Evolutionary conservation across 2,113 vertebrate species (phyloP).

Genomic region (Ploceus nigricollis): DNA sequence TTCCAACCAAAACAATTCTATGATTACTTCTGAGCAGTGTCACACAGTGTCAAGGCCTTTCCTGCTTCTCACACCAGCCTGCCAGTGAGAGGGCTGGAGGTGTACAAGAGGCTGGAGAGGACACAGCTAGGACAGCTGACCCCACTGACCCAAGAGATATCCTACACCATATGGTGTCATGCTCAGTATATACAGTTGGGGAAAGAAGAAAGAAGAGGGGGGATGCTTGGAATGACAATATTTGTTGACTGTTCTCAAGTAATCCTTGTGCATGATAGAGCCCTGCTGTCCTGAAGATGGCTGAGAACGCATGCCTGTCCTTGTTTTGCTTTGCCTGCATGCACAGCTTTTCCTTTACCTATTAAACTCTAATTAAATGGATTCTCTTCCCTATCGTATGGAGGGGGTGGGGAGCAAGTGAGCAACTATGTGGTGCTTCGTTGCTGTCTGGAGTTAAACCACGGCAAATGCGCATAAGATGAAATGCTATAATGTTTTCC

Average conservation of each 20-base stretch:
- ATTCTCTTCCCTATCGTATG: background rate
- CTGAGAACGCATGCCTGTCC: background rate
- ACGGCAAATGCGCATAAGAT: background rate
- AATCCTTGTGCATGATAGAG: background rate
- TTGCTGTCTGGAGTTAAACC: background rate
- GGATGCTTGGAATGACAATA: background rate
- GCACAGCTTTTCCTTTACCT: background rate
- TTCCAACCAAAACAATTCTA: background rate
- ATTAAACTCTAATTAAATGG: background rate
- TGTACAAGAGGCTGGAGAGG: background rate
- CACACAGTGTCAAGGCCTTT: background rate
- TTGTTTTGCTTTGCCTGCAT: background rate
- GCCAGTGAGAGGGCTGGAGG: background rate
- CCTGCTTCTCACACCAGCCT: background rate
- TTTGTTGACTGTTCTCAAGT: background rate
- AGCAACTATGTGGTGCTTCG: background rate
- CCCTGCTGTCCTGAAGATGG: background rate
- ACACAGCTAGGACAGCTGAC: background rate
- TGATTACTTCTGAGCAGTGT: background rate
- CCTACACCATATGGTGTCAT: fast-evolving
- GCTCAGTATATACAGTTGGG: background rate
- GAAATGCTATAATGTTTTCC: constrained; percentile 24
- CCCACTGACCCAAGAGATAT: background rate
- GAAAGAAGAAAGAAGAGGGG: background rate
- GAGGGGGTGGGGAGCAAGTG: background rate